phyloP scores from a whole-genome alignment of 2,113 vertebrate species.

The Oreochromis spilurus region DNA sequence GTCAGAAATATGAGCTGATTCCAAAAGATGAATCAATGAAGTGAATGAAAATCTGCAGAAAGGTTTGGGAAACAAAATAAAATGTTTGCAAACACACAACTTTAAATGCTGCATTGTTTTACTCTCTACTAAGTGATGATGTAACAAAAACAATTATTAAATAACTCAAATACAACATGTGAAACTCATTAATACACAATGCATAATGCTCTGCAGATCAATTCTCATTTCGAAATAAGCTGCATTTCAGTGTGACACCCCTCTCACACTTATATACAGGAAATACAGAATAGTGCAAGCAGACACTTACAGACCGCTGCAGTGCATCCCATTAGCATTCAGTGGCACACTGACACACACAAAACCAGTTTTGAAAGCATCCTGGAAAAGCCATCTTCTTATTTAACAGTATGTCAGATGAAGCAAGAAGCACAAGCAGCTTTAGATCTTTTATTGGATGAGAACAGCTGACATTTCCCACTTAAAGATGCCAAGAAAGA shows the following conservation, averaged over 20 bases:
- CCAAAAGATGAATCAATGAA: background rate
- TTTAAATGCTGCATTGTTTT: background rate
- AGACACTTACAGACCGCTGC: background rate
- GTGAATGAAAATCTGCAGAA: background rate
- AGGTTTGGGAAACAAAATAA: background rate
- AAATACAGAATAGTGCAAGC: background rate
- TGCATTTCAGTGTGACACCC: background rate
- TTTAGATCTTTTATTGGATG: background rate
- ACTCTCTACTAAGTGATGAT: background rate
- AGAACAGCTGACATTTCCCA: background rate
- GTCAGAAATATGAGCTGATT: background rate
- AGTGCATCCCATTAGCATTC: background rate
- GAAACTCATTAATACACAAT: background rate
- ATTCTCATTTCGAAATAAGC: background rate
- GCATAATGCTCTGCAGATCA: background rate
- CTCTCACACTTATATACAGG: background rate
- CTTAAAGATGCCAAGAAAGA: background rate
- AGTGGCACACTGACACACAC: background rate
- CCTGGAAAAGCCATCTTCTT: background rate
- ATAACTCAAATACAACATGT: background rate
- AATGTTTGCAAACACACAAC: background rate
- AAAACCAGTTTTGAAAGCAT: background rate
- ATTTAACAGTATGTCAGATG: background rate
- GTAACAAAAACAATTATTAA: background rate
- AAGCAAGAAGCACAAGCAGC: background rate